Percentiles rank a stretch among this genome's conserved stretches.
Conservation (phyloP, 30 jellyfish, hydroid and myxozoan species). For the Calvadosia cruxmelitensis region DNA sequence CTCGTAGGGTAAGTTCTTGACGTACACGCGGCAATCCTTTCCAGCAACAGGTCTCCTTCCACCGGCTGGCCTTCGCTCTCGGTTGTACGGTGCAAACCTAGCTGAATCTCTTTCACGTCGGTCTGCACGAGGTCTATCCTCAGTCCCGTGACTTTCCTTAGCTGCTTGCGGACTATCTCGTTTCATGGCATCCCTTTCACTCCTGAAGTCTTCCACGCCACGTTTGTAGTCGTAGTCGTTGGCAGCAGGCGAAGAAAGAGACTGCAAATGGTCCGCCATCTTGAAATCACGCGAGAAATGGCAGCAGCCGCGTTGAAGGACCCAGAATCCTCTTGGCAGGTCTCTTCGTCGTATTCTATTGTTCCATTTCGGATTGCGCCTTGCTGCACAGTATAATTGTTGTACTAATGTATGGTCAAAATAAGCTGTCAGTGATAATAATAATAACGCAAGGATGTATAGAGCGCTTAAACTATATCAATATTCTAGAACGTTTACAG, state of each 20-base stretch:
- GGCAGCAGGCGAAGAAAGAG: neutral
- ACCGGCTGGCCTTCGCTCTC: slow-evolving; percentile 19
- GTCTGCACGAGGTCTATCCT: slow-evolving; percentile 7
- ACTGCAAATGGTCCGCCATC: neutral
- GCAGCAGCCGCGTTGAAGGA: too few relatives aligned
- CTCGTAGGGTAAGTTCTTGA: slow-evolving; percentile 68
- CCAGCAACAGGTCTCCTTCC: slow-evolving; percentile 50
- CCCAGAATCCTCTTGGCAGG: too few relatives aligned
- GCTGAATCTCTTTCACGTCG: slow-evolving; percentile 18
- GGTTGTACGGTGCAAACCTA: slow-evolving; percentile 11
- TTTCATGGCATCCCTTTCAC: slow-evolving; percentile 6
- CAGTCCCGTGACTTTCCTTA: slow-evolving; percentile 14
- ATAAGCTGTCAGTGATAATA: too few relatives aligned
- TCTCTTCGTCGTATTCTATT: too few relatives aligned
- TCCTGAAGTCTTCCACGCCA: neutral
- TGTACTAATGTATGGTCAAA: too few relatives aligned
- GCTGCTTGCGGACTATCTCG: slow-evolving; percentile 29
- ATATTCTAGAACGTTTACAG: too few relatives aligned
- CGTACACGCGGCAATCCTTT: slow-evolving; percentile 79
- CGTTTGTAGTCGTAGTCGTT: neutral
- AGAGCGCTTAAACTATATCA: too few relatives aligned
- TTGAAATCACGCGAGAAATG: too few relatives aligned
- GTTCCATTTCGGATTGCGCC: too few relatives aligned
- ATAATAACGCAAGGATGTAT: too few relatives aligned
- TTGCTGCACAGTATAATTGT: too few relatives aligned